Evolutionary conservation across 2,113 vertebrate genomes (phyloP), one percentile per base, ranked within the genome.

Genomic region (Podocnemis expansa): DNA sequence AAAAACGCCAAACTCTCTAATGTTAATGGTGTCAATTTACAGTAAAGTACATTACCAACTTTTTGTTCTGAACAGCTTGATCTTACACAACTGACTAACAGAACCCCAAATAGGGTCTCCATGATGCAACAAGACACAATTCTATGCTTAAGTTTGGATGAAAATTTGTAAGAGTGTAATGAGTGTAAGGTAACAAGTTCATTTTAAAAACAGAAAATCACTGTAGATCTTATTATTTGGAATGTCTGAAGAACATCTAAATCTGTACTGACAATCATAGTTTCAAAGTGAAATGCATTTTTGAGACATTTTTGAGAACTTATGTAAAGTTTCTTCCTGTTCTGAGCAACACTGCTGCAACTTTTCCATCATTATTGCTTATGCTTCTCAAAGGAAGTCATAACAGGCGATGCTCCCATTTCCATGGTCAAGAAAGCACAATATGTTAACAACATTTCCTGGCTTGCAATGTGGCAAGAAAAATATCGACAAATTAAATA

Each of bases 121-220:
- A 52, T 52, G 51, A 52, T 16, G 14, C 51, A 52, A 52, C 51
- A 52, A 13, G 51, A 52, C 51, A 52, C 51, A 52, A 52, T 52
- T 13, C 51, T 52, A 52, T 52, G 51, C 16, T 52, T 52, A 52
- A 52, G 51, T 52, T 52, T 52, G 51, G 51, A 52, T 52, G 51
- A 52, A 52, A 52, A 52, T 52, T 52, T 52, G 51, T 52, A 52
- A 52, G 51, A 52, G 51, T 52, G 49, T 51, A 51, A 51, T 51
- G 49, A 51, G 49, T 9, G 51, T 52, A 52, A 52, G 51, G 14
- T 79, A 80, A 80, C 5, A 60, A 4, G 1, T 34, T 5, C 13
- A 34, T 96, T 91, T 91, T 52, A 86, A 78, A 13, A 84, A 31
- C n/a, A 84, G 82, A 90, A 21, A 89, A 87, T 25, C 73, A 21